These are phyloP conservation scores for Calliphora vomitoria DNA, from an alignment of 2,888 invertebrate species.

Conservation along the genomic window DNA sequence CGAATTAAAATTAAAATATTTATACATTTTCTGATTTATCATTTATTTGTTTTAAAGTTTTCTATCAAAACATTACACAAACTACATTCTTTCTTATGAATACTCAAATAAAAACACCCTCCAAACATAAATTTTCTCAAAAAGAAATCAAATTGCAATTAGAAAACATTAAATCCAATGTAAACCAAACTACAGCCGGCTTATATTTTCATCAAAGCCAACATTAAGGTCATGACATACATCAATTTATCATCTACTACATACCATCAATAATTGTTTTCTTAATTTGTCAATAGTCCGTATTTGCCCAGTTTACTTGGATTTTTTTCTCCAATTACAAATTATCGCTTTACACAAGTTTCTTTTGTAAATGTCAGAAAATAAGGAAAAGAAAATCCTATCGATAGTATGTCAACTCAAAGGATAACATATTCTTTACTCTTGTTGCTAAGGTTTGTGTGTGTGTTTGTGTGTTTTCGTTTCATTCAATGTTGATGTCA, in stretches of 20 bases:
- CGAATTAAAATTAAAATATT: too few species aligned
- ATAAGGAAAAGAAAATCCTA: constrained; percentile 12
- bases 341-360: constrained; percentile 39
- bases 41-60: too few species aligned
- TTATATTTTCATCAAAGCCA: neutral
- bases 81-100: too few species aligned
- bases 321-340: neutral
- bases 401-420: constrained; percentile 51
- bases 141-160: neutral
- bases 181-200: neutral
- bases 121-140: neutral
- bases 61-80: too few species aligned
- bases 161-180: constrained; percentile 3
- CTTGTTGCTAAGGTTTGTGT: neutral
- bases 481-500: too few species aligned
- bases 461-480: too few species aligned
- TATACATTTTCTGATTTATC: too few species aligned
- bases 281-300: constrained; percentile 46
- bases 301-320: neutral
- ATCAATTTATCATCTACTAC: constrained; percentile 7
- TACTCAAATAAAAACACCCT: too few species aligned
- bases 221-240: neutral
- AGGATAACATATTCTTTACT: constrained; percentile 33
- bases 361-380: neutral
- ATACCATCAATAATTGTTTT: neutral